Conservation (phyloP, 2,797 vertebrate genomes). For the Notoglanidium macrostoma region DNA sequence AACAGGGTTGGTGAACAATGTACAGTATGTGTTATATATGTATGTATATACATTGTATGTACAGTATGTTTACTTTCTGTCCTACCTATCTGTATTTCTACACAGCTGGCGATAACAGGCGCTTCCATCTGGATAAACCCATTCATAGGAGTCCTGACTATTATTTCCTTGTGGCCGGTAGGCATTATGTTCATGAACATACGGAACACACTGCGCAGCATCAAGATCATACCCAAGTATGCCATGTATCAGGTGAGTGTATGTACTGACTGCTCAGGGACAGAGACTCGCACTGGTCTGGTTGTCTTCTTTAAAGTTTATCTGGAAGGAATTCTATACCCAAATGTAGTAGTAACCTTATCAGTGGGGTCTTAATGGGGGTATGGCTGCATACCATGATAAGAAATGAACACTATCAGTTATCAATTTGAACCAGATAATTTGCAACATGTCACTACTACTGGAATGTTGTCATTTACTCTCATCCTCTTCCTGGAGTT, state of each 20-base stretch:
- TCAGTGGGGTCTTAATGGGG: constrained; percentile 1
- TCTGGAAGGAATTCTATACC: not conserved
- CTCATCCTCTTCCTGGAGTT: not conserved
- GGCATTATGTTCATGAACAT: constrained; percentile 85
- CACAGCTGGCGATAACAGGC: constrained; percentile 75
- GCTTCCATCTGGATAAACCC: constrained; percentile 82
- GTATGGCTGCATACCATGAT: not conserved
- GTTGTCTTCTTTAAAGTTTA: not conserved
- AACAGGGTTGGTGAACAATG: not conserved
- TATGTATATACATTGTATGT: not conserved
- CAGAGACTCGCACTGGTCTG: not conserved
- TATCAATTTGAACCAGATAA: not conserved
- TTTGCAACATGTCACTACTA: not conserved
- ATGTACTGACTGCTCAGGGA: not conserved
- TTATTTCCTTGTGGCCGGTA: constrained; percentile 85
- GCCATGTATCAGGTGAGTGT: constrained; percentile 86
- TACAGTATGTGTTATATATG: not conserved
- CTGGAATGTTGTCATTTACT: constrained; percentile 4
- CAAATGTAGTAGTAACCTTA: not conserved
- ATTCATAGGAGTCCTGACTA: constrained; percentile 78
- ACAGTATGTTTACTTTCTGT: not conserved
- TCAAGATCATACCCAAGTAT: constrained; percentile 85
- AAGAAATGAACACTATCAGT: not conserved
- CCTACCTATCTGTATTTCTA: constrained; percentile 35
- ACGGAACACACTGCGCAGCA: constrained; percentile 64